phyloP scores from a whole-genome alignment of 1,140 invertebrate genomes.

The Apis laboriosa region DNA sequence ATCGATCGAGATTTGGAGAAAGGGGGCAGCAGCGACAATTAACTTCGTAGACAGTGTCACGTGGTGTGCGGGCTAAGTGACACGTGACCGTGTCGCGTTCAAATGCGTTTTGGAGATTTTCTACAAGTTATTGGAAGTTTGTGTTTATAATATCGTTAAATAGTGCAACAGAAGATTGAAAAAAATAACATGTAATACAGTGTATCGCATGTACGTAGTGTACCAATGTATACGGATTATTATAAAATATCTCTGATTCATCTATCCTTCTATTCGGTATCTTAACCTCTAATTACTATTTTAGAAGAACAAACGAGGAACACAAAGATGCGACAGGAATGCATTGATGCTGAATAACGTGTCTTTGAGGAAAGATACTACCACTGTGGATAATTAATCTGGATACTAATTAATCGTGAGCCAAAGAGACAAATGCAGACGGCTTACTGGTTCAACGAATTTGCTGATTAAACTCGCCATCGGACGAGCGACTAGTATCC shows the following conservation, averaged over 20 bases:
- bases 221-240: too few species aligned
- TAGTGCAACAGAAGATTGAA: too few species aligned
- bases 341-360: not conserved
- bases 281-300: too few species aligned
- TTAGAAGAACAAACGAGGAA: too few species aligned
- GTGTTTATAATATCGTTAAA: too few species aligned
- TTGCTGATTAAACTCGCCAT: constrained; percentile 36
- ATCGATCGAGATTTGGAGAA: not conserved
- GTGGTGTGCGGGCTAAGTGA: constrained; percentile 48
- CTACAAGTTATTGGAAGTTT: not conserved
- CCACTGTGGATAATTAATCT: constrained; percentile 32
- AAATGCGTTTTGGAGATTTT: not conserved
- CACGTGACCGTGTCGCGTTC: constrained; percentile 50
- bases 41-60: constrained; percentile 26
- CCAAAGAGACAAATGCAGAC: constrained; percentile 8
- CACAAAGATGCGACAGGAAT: too few species aligned
- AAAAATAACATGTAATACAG: too few species aligned
- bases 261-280: too few species aligned
- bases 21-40: not conserved
- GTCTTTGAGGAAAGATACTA: not conserved
- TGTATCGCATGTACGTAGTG: too few species aligned
- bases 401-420: constrained; percentile 25
- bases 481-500: constrained; percentile 20
- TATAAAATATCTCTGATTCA: too few species aligned
- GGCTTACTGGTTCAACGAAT: constrained; percentile 11